Conservation (phyloP, 2,888 invertebrate genomes). For the Orchestes rusci region DNA sequence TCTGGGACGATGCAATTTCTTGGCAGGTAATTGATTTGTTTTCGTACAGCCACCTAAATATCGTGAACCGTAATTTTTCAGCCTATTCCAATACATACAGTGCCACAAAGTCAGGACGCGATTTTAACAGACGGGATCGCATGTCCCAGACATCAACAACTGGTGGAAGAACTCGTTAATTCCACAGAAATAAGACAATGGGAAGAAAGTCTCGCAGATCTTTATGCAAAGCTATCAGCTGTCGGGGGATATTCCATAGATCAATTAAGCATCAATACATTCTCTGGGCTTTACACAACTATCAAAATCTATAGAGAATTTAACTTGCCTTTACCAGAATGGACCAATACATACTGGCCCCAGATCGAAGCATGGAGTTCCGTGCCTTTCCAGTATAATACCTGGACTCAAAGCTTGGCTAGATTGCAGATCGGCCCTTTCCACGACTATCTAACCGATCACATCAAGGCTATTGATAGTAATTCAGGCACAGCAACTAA, state of each 20-base stretch:
- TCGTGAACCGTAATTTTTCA: too few species aligned
- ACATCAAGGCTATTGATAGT: constrained; percentile 15
- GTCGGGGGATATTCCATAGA: constrained; percentile 36
- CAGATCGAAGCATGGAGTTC: constrained; percentile 46
- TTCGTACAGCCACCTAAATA: too few species aligned
- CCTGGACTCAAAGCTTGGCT: constrained; percentile 49
- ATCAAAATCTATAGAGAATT: constrained; percentile 15
- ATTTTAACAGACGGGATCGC: constrained; percentile 10
- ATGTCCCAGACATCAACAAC: constrained; percentile 15
- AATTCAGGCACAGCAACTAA: constrained; percentile 9
- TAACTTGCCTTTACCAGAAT: constrained; percentile 40
- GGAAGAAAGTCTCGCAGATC: constrained; percentile 48
- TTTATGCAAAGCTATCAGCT: constrained; percentile 57
- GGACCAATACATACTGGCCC: constrained; percentile 49
- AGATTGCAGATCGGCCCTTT: constrained; percentile 42
- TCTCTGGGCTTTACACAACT: constrained; percentile 48
- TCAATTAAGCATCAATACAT: constrained; percentile 43
- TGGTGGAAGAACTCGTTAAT: constrained; percentile 14
- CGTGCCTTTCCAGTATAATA: constrained; percentile 48
- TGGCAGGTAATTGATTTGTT: constrained; percentile 50
- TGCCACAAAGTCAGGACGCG: constrained; percentile 9
- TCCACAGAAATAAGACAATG: constrained; percentile 36
- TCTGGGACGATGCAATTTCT: constrained; percentile 52
- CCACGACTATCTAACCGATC: constrained; percentile 20
- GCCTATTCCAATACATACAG: constrained; percentile 21